phyloP scores from a whole-genome alignment of 2,888 invertebrate species.

The Dryobotodes eremita region DNA sequence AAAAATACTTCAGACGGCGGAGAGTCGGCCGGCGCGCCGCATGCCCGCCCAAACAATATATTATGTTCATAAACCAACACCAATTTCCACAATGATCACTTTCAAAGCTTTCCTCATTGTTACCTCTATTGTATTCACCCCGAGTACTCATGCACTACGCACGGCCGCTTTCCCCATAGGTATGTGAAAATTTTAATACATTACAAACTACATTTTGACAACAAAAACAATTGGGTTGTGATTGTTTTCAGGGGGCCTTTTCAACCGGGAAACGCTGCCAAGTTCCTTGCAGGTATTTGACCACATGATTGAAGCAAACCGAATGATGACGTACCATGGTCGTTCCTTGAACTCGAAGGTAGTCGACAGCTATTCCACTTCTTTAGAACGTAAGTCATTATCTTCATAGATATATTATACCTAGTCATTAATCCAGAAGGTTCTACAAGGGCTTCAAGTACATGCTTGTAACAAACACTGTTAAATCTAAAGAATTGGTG shows the following conservation, averaged over 20 bases:
- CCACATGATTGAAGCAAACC: constrained; percentile 74
- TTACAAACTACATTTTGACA: constrained; percentile 32
- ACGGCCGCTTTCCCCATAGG: constrained; percentile 81
- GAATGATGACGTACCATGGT: constrained; percentile 78
- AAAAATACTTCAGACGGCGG: constrained; percentile 87
- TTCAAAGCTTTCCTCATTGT: constrained; percentile 69
- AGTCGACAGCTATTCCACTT: constrained; percentile 82
- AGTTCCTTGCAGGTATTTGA: constrained; percentile 78
- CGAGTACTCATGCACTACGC: constrained; percentile 62
- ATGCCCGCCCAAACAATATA: constrained; percentile 72
- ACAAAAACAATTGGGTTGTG: constrained; percentile 44
- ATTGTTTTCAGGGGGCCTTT: constrained; percentile 87
- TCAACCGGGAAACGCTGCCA: constrained; percentile 78
- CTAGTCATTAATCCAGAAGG: not conserved
- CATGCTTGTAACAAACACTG: not conserved
- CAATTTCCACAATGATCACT: constrained; percentile 68
- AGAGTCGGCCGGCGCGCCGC: constrained; percentile 78
- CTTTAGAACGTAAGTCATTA: constrained; percentile 81
- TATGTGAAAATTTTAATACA: constrained; percentile 67
- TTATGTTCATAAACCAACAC: constrained; percentile 66
- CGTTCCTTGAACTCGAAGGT: constrained; percentile 75
- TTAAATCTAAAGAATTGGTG: not conserved
- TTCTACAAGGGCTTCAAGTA: not conserved
- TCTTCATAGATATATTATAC: constrained; percentile 11
- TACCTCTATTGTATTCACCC: constrained; percentile 45